Evolutionary conservation across 2,888 invertebrate species (phyloP), one percentile per base, ranked within the genome.

Genomic region (Nomada lathburiana): DNA sequence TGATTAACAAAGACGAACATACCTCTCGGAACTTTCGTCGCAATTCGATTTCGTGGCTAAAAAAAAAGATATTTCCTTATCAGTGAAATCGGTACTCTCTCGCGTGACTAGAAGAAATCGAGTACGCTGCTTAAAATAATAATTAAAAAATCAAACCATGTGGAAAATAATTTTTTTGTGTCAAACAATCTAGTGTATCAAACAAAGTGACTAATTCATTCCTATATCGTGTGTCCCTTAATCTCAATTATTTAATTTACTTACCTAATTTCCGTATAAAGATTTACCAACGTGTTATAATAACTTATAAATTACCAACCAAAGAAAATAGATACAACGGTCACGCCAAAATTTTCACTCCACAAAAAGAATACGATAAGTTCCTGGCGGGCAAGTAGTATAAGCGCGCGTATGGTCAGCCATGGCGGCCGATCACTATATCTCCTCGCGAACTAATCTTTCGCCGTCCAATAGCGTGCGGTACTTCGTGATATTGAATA

Each of bases 371-470:
- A 57, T 20, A 13, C 16, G 0, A 47, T 29, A 11, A 36, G 20
- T 36, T 13, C 50, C 20, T 53, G 26, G 23, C 63, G 36, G 29
- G 60, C 36, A 47, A 83, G 84, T 84, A 73, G 81, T 84, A 81
- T 3, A 23, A 53, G 42, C 26, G 26, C 26, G 44, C 69, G 63
- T 65, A 63, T 55, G 60, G 59, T 81, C 84, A 52, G 84, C 16
- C 83, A 29, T 11, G 20, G 44, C 20, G 47, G 20, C 23, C 65
- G n/a, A 62, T 59, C 16, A 55, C 3, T n/a, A 59, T 23, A 26
- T 44, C 42, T 55, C 65, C 13, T 44, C n/a, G 2, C 63, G n/a
- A 57, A 74, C 68, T 63, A 67, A 70, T 76, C 67, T 71, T 62
- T 57, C 63, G n/a, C 9, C 20, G 26, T 50, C 23, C 44, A 42